Evolutionary conservation across 2,113 vertebrate genomes (phyloP).

Genomic region (Aphyosemion australe): DNA sequence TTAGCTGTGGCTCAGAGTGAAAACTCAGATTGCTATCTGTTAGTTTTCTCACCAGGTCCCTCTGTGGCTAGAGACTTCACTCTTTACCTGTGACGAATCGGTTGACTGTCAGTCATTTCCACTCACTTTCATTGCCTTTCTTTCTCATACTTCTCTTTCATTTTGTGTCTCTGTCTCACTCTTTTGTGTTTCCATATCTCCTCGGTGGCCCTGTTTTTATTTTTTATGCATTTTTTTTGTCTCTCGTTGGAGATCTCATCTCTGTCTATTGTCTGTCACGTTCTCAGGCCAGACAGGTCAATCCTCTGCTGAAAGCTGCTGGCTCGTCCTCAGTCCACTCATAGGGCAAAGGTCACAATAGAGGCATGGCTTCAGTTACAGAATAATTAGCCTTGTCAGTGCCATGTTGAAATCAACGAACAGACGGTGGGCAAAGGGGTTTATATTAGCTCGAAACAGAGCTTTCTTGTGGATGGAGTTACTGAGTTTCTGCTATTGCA

Average conservation of each 20-base stretch:
- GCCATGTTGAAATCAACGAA: slow-evolving; percentile 51
- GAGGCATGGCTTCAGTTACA: slow-evolving; percentile 48
- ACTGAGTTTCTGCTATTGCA: too few species aligned
- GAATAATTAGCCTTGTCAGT: slow-evolving; percentile 60
- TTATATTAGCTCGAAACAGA: slow-evolving; percentile 15
- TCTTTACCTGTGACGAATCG: slow-evolving; percentile 54
- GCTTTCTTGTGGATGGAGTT: not conserved
- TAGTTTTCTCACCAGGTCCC: slow-evolving; percentile 71
- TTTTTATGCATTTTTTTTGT: slow-evolving; percentile 7
- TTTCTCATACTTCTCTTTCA: slow-evolving; percentile 54
- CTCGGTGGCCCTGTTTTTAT: slow-evolving; percentile 30
- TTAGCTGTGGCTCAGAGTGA: slow-evolving; percentile 67
- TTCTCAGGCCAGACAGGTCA: slow-evolving; percentile 55
- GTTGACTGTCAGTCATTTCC: slow-evolving; percentile 62
- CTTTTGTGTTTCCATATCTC: slow-evolving; percentile 55
- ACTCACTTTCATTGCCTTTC: slow-evolving; percentile 60
- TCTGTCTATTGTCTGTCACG: slow-evolving; percentile 60
- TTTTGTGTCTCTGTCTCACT: slow-evolving; percentile 52
- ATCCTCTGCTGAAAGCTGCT: slow-evolving; percentile 66
- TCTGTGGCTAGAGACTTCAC: slow-evolving; percentile 66
- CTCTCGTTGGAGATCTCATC: slow-evolving; percentile 4
- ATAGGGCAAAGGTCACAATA: slow-evolving; percentile 51
- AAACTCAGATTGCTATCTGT: slow-evolving; percentile 77
- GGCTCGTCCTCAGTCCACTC: slow-evolving; percentile 60
- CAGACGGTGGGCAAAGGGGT: slow-evolving; percentile 16